Conservation (phyloP, 2,888 invertebrate species). For the Eristalis intricaria region DNA sequence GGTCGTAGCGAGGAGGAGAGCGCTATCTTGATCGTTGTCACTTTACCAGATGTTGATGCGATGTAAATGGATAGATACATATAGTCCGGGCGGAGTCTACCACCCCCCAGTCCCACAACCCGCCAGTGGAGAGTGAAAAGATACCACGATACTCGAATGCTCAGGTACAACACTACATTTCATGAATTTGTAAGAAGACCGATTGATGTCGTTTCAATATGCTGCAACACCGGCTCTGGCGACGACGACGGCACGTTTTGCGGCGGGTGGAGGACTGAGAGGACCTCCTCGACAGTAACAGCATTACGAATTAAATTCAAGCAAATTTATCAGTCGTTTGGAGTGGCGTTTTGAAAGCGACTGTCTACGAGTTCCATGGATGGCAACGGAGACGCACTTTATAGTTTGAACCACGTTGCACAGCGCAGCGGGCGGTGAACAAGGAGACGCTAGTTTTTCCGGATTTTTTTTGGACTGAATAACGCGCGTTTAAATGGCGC, state of each 20-base stretch:
- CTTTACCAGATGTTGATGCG: slow-evolving; percentile 66
- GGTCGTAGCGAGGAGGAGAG: background rate
- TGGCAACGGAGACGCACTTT: slow-evolving; percentile 9
- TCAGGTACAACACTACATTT: slow-evolving; percentile 56
- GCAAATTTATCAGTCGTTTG: slow-evolving; percentile 64
- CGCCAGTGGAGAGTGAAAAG: background rate
- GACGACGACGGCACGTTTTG: background rate
- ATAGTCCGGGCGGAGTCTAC: slow-evolving; percentile 15
- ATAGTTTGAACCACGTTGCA: background rate
- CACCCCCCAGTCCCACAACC: background rate
- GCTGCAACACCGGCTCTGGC: slow-evolving; percentile 31
- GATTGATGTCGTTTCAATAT: slow-evolving; percentile 64
- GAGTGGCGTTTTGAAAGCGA: slow-evolving; percentile 62
- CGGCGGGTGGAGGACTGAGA: slow-evolving; percentile 37
- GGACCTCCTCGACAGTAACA: slow-evolving; percentile 41
- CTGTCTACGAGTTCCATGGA: slow-evolving; percentile 51
- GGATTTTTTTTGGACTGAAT: background rate
- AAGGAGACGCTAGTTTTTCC: background rate
- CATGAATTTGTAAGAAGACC: slow-evolving; percentile 67
- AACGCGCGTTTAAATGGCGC: background rate
- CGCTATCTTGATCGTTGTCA: slow-evolving; percentile 69
- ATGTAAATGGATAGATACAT: slow-evolving; percentile 61
- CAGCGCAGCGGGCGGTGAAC: background rate
- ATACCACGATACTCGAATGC: slow-evolving; percentile 11
- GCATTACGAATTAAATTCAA: slow-evolving; percentile 67